Conservation (phyloP, 2,113 vertebrate species). For the Pelusios castaneus region DNA sequence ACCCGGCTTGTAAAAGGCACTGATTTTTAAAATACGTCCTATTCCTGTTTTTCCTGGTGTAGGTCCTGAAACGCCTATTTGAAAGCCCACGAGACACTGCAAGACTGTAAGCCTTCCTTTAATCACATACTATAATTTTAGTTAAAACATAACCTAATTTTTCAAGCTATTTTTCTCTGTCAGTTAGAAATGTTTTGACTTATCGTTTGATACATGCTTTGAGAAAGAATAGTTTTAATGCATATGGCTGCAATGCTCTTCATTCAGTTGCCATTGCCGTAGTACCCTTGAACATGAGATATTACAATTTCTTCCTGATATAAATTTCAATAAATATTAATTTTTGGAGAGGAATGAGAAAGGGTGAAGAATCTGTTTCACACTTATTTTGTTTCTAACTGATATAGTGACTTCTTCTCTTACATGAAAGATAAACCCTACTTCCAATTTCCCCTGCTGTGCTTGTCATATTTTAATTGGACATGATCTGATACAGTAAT, state of each 20-base stretch:
- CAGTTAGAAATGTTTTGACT: neutral
- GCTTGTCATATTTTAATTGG: constrained; percentile 74
- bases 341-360: constrained; percentile 26
- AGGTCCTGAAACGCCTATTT: neutral
- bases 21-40: neutral
- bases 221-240: neutral
- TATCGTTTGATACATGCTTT: neutral
- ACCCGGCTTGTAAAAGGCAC: neutral
- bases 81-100: neutral
- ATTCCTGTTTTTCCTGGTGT: neutral
- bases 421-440: constrained; percentile 65
- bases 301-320: neutral
- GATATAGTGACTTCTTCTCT: constrained; percentile 43
- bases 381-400: constrained; percentile 62
- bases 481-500: constrained; percentile 70
- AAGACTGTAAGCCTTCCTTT: neutral
- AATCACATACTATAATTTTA: constrained; percentile 10
- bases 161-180: neutral
- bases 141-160: constrained; percentile 8
- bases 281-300: neutral
- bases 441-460: constrained; percentile 68
- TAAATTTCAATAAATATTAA: constrained; percentile 26
- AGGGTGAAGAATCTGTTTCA: constrained; percentile 41
- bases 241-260: neutral
- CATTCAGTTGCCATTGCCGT: neutral